phyloP scores from a whole-genome alignment of 2,113 vertebrate genomes.

The Ancistrus triradiatus region DNA sequence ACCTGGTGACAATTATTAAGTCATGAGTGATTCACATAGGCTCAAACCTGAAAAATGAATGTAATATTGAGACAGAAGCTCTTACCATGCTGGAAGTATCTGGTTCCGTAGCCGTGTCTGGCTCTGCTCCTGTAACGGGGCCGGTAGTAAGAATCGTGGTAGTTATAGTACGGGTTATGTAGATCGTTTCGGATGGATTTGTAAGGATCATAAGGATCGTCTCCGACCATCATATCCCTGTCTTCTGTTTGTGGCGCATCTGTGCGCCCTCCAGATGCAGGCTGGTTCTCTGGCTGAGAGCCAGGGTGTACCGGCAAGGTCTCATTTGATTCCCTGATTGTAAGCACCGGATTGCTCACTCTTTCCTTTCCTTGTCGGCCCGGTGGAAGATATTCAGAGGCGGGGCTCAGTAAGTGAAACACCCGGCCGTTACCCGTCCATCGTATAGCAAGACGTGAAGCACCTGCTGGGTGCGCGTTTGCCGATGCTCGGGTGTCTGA shows the following conservation, averaged over 20 bases:
- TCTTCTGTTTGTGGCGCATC: constrained; percentile 37
- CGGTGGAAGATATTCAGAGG: constrained; percentile 75
- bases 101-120: constrained; percentile 74
- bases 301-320: constrained; percentile 30
- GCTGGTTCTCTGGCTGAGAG: constrained; percentile 37
- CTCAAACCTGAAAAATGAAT: not conserved
- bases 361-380: constrained; percentile 51
- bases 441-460: constrained; percentile 72
- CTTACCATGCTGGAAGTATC: constrained; percentile 83
- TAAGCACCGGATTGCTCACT: constrained; percentile 45
- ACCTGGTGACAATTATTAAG: constrained; percentile 64
- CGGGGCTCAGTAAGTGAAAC: constrained; percentile 80
- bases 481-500: constrained; percentile 36
- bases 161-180: constrained; percentile 92
- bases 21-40: not conserved
- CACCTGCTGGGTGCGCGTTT: constrained; percentile 51
- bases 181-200: constrained; percentile 83
- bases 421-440: constrained; percentile 90
- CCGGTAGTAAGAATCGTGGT: constrained; percentile 85
- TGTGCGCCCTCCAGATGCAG: not conserved
- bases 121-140: constrained; percentile 58
- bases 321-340: constrained; percentile 56
- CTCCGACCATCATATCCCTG: constrained; percentile 81
- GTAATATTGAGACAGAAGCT: not conserved
- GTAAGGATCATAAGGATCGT: constrained; percentile 87